Base-by-base conservation (phyloP, 2,113 vertebrate species). In the Clupea harengus region DNA sequence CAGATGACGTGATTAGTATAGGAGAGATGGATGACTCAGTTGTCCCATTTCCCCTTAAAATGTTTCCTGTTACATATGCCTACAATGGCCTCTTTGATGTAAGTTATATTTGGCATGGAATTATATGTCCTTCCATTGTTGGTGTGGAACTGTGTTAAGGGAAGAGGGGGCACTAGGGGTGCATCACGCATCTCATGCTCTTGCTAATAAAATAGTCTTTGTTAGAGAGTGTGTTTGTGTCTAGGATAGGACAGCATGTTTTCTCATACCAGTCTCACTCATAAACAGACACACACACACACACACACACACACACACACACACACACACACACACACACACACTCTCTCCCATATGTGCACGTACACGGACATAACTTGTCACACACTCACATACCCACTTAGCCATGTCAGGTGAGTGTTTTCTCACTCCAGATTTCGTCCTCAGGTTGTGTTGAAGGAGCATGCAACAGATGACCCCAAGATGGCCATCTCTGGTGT, bases 381-480 rank as follows among this genome's bases (percentile, higher is more conserved):
- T 5, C 64, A 28, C 64, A 72, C 64, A 72, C 64, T 28, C 8
- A 6, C 22, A 67, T 5, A 25, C n/a, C 20, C 64, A 72, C 25
- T 72, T 2, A 60, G 52, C 17, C 17, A 54, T 22, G 54, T 60
- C n/a, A 67, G 64, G 64, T 3, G 32, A 78, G 25, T 17, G 28
- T 28, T 32, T 78, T 78, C 15, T 78, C 10, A 75, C 25, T 39
- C 9, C 0, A 25, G 0, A 49, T 11, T 45, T 15, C 47, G 64
- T 81, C 50, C 46, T 57, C 25, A 98, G 98, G 96, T 95, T 25
- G 96, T 99, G 18, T 93, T 99, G 92, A 98, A 98, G 91, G 97
- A 99, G 86, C 98, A 99, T 2, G 96, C 95, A 1, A 96, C 97
- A 0, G 98, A 99, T 10, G 97, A 98, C 92, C 96, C 96, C 67